These are phyloP conservation scores for Thyatira batis DNA, from an alignment of 2,888 invertebrate species.

Conservation along the genomic window DNA sequence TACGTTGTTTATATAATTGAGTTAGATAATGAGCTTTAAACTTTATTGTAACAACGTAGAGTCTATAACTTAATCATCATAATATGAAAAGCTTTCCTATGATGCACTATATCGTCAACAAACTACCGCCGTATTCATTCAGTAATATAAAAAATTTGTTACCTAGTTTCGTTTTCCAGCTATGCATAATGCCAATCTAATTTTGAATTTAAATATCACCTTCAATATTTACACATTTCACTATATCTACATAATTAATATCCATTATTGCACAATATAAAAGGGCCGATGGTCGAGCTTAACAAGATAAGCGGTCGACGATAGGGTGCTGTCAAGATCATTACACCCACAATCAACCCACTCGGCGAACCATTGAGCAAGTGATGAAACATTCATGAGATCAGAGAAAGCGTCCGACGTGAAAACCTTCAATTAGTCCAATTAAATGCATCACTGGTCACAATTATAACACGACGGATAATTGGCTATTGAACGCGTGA, in stretches of 20 bases:
- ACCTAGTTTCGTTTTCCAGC: no score
- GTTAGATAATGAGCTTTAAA: not conserved
- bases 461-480: not conserved
- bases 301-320: constrained; percentile 16
- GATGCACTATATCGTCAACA: no score
- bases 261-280: constrained; percentile 8
- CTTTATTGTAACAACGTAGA: not conserved
- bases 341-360: constrained; percentile 38
- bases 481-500: not conserved
- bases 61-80: no score
- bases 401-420: not conserved
- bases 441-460: not conserved
- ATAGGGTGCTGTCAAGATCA: constrained; percentile 34
- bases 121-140: no score
- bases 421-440: not conserved
- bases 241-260: not conserved
- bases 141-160: no score
- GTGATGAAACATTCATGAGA: constrained; percentile 9
- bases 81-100: no score
- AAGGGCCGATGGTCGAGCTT: constrained; percentile 21
- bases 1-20: not conserved
- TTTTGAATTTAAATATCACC: not conserved
- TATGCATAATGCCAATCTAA: not conserved
- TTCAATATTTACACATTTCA: not conserved
- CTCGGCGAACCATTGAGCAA: constrained; percentile 18